These are phyloP conservation scores for Myzus persicae DNA, from an alignment of 1,140 invertebrate genomes.

Conservation along the genomic window DNA sequence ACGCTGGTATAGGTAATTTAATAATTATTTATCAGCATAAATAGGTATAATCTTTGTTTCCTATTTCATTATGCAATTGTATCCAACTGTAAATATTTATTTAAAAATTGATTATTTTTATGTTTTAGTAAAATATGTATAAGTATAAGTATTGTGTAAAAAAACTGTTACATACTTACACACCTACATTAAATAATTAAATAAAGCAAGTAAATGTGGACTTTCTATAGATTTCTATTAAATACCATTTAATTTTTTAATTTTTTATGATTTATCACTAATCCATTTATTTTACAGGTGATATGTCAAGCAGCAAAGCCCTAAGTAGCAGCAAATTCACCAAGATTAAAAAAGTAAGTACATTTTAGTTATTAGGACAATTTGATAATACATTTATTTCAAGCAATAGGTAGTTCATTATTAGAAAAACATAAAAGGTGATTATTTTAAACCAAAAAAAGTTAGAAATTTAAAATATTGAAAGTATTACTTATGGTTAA, in stretches of 20 bases:
- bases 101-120: not conserved
- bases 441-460: too few species aligned
- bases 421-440: not conserved
- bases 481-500: too few species aligned
- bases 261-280: not conserved
- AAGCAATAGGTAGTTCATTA: not conserved
- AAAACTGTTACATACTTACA: not conserved
- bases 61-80: not conserved
- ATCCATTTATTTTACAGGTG: constrained; percentile 20
- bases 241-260: not conserved
- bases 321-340: constrained; percentile 17
- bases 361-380: not conserved
- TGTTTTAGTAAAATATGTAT: not conserved
- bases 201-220: not conserved
- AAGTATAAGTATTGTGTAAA: constrained; percentile 15
- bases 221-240: not conserved
- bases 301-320: constrained; percentile 28
- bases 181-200: not conserved
- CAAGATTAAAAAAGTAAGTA: constrained; percentile 42
- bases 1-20: not conserved
- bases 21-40: not conserved
- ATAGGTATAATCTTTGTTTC: not conserved
- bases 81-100: not conserved
- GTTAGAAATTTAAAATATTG: too few species aligned
- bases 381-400: not conserved